Evolutionary conservation across 30 jellyfish, hydroid and myxozoan genomes (phyloP), one percentile per base, ranked within the genome.

Genomic region (Aurelia coerulea): DNA sequence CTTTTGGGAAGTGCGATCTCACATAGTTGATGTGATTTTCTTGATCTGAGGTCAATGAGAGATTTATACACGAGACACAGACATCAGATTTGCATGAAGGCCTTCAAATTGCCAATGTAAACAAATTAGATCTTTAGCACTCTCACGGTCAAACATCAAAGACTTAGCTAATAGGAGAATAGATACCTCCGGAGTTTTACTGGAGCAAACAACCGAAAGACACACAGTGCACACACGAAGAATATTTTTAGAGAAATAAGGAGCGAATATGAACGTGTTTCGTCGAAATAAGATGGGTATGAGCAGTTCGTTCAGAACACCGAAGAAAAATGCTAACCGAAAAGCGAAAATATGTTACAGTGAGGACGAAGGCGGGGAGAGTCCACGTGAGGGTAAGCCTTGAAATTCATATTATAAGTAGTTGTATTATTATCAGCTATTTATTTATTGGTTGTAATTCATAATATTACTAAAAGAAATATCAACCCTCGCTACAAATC

Each of bases 101-200:
- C 87, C 62, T 66, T 84, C 93, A 78, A 73, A 84, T 84, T 84
- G 93, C 77, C 78, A 73, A 74, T 71, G 93, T 84, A 73, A 84
- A 84, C 88, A 84, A 73, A 10, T 9, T 59, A 59, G 35, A 73
- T 78, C 83, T 49, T 68, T 32, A 29, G 50, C 65, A 41, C 76
- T 50, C 65, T 15, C 9, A 49, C 76, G 76, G 42, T 16, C 74
- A 59, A 73, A 73, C 89, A 33, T 19, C 79, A 29, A 37, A 63
- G 73, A 23, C 62, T 46, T 23, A 5, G 70, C 70, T 23, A 60
- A 23, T 13, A 60, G 35, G 70, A 17, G 70, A n/a, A 6, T 7
- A 46, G 56, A 46, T 46, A 46, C 56, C 56, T 46, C 56, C 56
- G 56, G 11, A 46, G 56, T 46, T 3, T 46, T 46, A 46, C 56